Evolutionary conservation across 2,797 vertebrate species (phyloP).

Genomic region (Darevskia mixta): DNA sequence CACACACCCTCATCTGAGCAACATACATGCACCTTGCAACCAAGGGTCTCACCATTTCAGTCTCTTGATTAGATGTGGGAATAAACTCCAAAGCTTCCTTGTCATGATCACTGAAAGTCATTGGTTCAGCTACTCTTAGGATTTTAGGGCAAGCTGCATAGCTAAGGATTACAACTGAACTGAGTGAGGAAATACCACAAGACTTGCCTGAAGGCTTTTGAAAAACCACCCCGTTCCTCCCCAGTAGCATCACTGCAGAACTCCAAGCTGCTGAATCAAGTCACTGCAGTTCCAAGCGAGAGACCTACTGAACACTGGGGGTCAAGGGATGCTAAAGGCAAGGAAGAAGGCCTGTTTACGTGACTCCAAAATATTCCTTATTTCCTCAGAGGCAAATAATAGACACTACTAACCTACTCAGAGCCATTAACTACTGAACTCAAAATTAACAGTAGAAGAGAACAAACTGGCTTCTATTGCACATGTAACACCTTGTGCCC

Average conservation of each 20-base stretch:
- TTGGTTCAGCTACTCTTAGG: slow-evolving; percentile 32
- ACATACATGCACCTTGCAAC: slow-evolving; percentile 59
- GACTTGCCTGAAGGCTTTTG: neutral
- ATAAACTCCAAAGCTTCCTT: slow-evolving; percentile 79
- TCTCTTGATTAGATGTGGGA: slow-evolving; percentile 57
- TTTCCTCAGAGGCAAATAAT: slow-evolving; percentile 24
- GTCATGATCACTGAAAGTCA: slow-evolving; percentile 77
- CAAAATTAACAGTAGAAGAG: slow-evolving; percentile 16
- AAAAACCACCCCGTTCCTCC: neutral
- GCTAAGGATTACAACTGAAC: neutral
- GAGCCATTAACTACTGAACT: slow-evolving; percentile 11
- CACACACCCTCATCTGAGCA: neutral
- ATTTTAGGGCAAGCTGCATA: slow-evolving; percentile 9
- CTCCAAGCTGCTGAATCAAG: neutral
- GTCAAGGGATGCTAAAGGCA: slow-evolving; percentile 31
- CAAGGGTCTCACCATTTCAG: slow-evolving; percentile 31
- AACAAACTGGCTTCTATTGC: neutral
- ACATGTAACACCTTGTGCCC: neutral
- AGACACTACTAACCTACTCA: slow-evolving; percentile 16
- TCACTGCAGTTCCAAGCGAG: neutral
- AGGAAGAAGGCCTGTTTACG: slow-evolving; percentile 17
- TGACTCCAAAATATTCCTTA: slow-evolving; percentile 29
- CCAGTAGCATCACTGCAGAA: slow-evolving; percentile 10
- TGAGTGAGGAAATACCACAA: neutral
- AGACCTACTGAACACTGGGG: neutral